These are phyloP conservation scores for Semnornis frantzii DNA, from an alignment of 2,113 vertebrate genomes.

Conservation along the genomic window DNA sequence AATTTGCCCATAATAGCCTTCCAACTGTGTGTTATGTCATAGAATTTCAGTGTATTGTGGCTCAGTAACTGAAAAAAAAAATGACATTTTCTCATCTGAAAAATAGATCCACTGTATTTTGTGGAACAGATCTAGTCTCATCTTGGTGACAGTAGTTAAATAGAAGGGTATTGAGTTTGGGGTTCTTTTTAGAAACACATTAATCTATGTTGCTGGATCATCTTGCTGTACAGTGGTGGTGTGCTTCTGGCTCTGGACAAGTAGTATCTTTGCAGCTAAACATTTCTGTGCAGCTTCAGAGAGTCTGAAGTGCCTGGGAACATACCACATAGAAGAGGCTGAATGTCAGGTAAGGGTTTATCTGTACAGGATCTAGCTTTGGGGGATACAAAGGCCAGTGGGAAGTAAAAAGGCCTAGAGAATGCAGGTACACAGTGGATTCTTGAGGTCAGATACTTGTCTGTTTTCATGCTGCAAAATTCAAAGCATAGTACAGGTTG, in stretches of 20 bases:
- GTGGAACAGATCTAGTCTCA: background rate
- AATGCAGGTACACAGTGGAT: background rate
- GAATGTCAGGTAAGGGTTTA: background rate
- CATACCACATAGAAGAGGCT: background rate
- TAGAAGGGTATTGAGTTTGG: background rate
- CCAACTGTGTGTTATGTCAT: background rate
- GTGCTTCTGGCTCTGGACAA: background rate
- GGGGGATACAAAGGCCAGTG: background rate
- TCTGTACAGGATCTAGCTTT: background rate
- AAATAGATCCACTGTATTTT: background rate
- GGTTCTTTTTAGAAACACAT: background rate
- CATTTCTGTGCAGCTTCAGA: background rate
- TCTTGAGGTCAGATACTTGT: background rate
- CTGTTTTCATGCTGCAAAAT: background rate
- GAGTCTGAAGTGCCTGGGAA: background rate
- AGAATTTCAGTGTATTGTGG: background rate
- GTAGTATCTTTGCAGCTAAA: background rate
- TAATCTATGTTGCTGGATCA: background rate
- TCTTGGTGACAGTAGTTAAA: background rate
- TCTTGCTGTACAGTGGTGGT: background rate
- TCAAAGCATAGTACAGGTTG: background rate
- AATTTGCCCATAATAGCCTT: background rate
- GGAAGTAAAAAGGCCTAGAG: background rate
- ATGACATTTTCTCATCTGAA: background rate
- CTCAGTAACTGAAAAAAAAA: too few relatives aligned